phyloP scores from a whole-genome alignment of 2,113 vertebrate species.

The Propithecus coquereli region DNA sequence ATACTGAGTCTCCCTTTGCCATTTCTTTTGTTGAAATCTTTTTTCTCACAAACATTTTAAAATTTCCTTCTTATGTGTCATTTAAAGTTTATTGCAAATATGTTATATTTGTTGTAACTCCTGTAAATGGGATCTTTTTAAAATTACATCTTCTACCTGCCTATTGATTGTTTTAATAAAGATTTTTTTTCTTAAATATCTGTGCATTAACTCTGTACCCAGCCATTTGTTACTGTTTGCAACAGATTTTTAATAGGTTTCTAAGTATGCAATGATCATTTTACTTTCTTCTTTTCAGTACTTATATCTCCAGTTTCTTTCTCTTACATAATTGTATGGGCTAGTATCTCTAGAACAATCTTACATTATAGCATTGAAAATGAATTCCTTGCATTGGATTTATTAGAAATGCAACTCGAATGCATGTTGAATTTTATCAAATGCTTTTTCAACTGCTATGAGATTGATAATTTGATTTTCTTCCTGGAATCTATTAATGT shows the following conservation, averaged over 20 bases:
- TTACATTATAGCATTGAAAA: background rate
- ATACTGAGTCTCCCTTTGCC: background rate
- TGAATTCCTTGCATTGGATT: background rate
- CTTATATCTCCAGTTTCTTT: background rate
- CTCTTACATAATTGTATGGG: background rate
- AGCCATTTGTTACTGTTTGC: background rate
- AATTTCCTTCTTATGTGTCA: background rate
- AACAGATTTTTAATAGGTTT: background rate
- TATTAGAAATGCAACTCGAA: conserved; percentile 20
- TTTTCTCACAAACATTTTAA: background rate
- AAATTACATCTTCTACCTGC: background rate
- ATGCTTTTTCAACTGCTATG: background rate
- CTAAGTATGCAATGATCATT: background rate
- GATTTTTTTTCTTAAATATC: background rate
- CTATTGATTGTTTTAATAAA: background rate
- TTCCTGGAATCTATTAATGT: background rate
- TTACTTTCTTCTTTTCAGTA: background rate
- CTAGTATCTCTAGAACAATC: background rate
- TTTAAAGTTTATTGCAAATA: background rate
- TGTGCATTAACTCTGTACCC: background rate
- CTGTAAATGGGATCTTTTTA: background rate
- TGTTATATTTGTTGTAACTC: background rate
- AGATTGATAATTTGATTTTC: background rate
- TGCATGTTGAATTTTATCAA: conserved; percentile 1
- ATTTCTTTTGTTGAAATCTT: background rate